phyloP scores from a whole-genome alignment of 2,113 vertebrate species.

The Vimba vimba region DNA sequence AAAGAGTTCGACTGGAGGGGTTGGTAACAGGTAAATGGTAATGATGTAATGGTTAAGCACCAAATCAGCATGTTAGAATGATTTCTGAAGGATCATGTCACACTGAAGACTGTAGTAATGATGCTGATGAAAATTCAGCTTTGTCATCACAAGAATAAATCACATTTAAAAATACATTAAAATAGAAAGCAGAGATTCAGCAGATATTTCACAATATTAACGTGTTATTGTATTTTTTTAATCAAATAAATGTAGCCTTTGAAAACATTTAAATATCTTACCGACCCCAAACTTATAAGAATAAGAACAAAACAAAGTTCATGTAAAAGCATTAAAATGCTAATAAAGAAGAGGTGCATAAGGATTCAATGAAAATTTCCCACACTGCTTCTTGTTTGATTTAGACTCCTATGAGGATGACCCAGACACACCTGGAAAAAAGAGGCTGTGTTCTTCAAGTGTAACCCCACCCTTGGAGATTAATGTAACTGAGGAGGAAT shows the following conservation, averaged over 20 bases:
- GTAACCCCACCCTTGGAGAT: conserved; percentile 87
- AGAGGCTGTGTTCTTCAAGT: conserved; percentile 83
- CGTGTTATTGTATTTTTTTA: neutral
- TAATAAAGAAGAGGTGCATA: neutral
- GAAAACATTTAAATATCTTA: neutral
- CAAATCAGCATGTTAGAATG: neutral
- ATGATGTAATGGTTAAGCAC: neutral
- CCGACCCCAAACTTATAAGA: neutral
- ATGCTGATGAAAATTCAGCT: neutral
- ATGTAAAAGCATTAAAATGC: neutral
- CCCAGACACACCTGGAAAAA: conserved; percentile 76
- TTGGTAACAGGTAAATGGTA: conserved; percentile 82
- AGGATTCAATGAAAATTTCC: neutral
- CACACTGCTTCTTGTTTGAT: conserved; percentile 56
- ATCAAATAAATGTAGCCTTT: neutral
- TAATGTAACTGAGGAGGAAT: conserved; percentile 85
- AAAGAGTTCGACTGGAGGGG: conserved; percentile 91
- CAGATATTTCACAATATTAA: neutral
- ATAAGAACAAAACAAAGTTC: neutral
- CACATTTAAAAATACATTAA: neutral
- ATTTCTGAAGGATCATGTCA: neutral
- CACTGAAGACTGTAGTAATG: neutral
- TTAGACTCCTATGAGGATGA: conserved; percentile 90
- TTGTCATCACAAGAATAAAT: neutral
- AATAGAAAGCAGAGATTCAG: neutral